Evolutionary conservation across 1,140 invertebrate species (phyloP).

Genomic region (Palaemon carinicauda): DNA sequence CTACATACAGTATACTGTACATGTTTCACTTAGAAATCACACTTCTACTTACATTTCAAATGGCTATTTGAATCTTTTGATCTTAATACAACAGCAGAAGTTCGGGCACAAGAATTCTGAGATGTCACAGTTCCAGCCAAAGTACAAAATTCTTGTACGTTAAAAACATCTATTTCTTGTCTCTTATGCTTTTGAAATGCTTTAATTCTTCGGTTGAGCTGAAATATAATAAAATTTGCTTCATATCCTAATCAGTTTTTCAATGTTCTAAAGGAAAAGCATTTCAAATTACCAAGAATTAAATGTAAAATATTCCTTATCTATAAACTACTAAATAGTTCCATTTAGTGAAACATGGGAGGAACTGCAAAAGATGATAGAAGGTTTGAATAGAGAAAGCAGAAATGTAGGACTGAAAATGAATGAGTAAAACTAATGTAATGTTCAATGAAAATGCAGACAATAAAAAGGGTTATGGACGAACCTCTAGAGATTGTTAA

Average conservation of each 20-base stretch:
- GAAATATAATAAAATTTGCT: background rate
- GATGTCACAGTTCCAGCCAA: constrained; percentile 13
- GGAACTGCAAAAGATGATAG: no score
- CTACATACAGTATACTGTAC: no score
- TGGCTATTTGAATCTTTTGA: constrained; percentile 40
- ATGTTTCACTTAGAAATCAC: background rate
- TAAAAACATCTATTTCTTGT: constrained; percentile 40
- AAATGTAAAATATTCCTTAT: no score
- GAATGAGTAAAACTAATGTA: no score
- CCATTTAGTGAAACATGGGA: no score
- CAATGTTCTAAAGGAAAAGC: background rate
- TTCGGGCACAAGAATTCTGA: constrained; percentile 31
- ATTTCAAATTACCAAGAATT: no score
- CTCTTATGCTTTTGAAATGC: constrained; percentile 42
- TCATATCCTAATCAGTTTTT: background rate
- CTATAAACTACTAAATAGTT: no score
- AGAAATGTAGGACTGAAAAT: no score
- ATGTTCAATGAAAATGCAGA: no score
- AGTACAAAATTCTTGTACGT: constrained; percentile 40
- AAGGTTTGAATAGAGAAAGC: no score
- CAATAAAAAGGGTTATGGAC: no score
- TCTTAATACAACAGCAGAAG: constrained; percentile 40
- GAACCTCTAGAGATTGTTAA: no score
- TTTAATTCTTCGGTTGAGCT: constrained; percentile 34
- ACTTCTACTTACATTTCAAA: constrained; percentile 16